These are phyloP conservation scores for Campoletis sonorensis DNA, from an alignment of 1,140 invertebrate species.

Conservation along the genomic window DNA sequence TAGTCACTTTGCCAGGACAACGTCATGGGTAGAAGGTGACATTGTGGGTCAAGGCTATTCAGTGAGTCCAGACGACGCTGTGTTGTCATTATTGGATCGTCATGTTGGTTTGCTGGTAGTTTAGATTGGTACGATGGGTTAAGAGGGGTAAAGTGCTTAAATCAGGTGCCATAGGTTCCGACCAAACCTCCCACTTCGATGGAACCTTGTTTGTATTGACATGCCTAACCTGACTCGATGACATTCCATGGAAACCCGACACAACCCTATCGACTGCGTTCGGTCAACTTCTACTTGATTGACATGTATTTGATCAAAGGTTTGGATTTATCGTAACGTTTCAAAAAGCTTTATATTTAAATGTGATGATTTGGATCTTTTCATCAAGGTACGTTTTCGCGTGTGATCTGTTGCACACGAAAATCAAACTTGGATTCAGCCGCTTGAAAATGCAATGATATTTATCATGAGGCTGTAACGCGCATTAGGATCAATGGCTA, in stretches of 20 bases:
- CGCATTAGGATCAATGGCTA: conserved; percentile 36
- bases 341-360: background rate
- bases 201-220: conserved; percentile 27
- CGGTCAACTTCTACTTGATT: background rate
- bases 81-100: background rate
- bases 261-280: background rate
- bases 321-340: background rate
- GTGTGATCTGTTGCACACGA: background rate
- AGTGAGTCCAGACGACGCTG: background rate
- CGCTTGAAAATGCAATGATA: conserved; percentile 31
- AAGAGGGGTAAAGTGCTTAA: background rate
- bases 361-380: background rate
- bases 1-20: conserved; percentile 21
- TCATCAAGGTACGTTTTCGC: background rate
- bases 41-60: conserved; percentile 14
- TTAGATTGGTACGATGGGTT: background rate
- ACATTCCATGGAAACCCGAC: background rate
- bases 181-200: background rate
- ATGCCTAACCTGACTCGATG: background rate
- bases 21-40: background rate
- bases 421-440: background rate
- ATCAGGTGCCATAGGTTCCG: conserved; percentile 10
- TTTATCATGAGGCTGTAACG: conserved; percentile 28
- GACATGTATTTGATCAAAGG: background rate
- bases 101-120: background rate